Conservation (phyloP, 2,113 vertebrate genomes). For the Montifringilla adamsi region DNA sequence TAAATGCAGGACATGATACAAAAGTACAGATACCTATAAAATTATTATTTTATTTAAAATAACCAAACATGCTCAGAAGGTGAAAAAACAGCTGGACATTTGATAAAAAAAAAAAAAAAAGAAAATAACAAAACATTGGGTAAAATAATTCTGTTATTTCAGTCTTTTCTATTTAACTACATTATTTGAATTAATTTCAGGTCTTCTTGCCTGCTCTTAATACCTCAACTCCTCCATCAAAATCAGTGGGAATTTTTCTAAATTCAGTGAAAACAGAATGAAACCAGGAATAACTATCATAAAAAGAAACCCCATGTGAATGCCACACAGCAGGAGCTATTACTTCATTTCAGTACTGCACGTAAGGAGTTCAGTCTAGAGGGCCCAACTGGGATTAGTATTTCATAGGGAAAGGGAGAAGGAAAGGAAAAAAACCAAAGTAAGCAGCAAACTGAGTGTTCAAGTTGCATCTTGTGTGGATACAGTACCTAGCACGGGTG, state of each 20-base stretch:
- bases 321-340: neutral
- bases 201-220: neutral
- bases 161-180: neutral
- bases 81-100: neutral
- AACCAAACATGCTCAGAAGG: neutral
- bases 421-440: neutral
- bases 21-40: neutral
- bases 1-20: neutral
- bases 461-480: conserved; percentile 48
- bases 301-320: neutral
- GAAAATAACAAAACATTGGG: neutral
- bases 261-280: neutral
- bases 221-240: neutral
- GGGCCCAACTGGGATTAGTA: neutral
- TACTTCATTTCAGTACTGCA: neutral
- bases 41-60: neutral
- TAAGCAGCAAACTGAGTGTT: neutral
- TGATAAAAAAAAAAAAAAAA: neutral
- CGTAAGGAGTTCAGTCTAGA: neutral
- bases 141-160: neutral
- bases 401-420: neutral
- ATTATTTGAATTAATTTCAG: neutral
- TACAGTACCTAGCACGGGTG: conserved; percentile 94
- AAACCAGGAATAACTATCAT: neutral
- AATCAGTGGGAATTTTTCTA: neutral